These are phyloP conservation scores for Drosophila funebris DNA, from an alignment of 1,140 invertebrate species.

Conservation along the genomic window DNA sequence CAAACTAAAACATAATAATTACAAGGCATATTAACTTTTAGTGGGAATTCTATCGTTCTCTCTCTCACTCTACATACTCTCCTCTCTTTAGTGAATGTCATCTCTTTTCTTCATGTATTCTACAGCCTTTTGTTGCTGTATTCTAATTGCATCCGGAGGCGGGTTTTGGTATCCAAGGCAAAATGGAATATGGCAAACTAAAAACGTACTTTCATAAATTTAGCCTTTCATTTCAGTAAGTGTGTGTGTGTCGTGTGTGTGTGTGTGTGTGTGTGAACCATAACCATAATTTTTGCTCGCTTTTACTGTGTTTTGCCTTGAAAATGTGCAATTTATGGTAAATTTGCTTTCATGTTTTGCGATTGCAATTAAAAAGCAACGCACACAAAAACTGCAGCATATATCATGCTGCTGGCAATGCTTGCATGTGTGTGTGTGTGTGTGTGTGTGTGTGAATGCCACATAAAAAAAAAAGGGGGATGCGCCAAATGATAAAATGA, in stretches of 20 bases:
- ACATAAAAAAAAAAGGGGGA: neutral
- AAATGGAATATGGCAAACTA: conserved; percentile 65
- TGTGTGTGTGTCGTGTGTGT: conserved; percentile 11
- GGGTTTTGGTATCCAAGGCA: conserved; percentile 45
- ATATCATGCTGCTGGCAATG: conserved; percentile 32
- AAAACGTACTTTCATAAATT: conserved; percentile 65
- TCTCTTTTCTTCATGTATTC: neutral
- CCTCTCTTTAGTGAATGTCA: neutral
- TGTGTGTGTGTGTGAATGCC: conserved; percentile 12
- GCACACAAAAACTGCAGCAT: conserved; percentile 42
- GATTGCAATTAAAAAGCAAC: conserved; percentile 65
- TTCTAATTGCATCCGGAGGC: conserved; percentile 76
- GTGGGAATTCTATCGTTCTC: neutral
- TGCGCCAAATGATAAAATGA: conserved; percentile 53
- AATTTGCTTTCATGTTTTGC: conserved; percentile 50
- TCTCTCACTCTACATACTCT: neutral
- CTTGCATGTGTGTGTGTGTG: neutral
- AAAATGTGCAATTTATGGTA: conserved; percentile 67
- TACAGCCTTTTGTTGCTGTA: conserved; percentile 22
- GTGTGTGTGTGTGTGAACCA: conserved; percentile 32
- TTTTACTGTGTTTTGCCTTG: conserved; percentile 44
- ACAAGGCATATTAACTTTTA: neutral
- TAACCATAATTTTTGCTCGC: conserved; percentile 58
- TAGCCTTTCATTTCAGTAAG: conserved; percentile 25
- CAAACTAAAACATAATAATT: too few relatives aligned